Evolutionary conservation across 2,113 vertebrate genomes (phyloP), one percentile per base, ranked within the genome.

Genomic region (Axis porcinus): DNA sequence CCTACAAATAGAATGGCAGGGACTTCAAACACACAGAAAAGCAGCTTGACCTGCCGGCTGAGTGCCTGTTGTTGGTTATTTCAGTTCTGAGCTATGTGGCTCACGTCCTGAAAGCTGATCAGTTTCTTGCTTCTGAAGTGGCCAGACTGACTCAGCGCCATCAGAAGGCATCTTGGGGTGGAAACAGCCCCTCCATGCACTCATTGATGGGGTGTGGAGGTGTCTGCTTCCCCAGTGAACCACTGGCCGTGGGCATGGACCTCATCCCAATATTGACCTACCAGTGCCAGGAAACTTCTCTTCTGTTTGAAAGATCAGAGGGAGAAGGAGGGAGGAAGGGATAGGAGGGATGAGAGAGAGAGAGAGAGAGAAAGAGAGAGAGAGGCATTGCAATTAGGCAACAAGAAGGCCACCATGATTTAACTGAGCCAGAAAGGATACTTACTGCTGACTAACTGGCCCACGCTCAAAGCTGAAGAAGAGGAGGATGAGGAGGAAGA

Each of bases 401-500:
- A 83, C 6, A 74, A 70, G 57, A 76, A 96, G 54, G 70, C 78
- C 86, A 89, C n/a, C 57, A 36, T n/a, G 91, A 62, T 45, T 89
- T 83, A 95, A 97, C 52, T 8, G 88, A 98, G 97, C 79, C 97
- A 98, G 98, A 97, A 95, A 91, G 94, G 96, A 98, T 99, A 99
- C 99, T 99, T 99, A 99, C 99, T 99, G 99, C 99, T 99, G 99
- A 99, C 99, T 99, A 99, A 99, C 99, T 99, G 99, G 95, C 99
- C 99, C 99, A 99, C 99, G 97, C 99, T 99, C 99, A 99, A 99
- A 98, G 99, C 99, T 84, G 99, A 99, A 98, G 99, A 99, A 81
- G 99, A 99, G 97, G 99, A 99, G 97, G 99, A 99, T 95, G 99
- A 99, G 86, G 99, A 99, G 98, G 99, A 99, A 97, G 99, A 99